Evolutionary conservation across 2,113 vertebrate species (phyloP).

Genomic region (Grus americana): DNA sequence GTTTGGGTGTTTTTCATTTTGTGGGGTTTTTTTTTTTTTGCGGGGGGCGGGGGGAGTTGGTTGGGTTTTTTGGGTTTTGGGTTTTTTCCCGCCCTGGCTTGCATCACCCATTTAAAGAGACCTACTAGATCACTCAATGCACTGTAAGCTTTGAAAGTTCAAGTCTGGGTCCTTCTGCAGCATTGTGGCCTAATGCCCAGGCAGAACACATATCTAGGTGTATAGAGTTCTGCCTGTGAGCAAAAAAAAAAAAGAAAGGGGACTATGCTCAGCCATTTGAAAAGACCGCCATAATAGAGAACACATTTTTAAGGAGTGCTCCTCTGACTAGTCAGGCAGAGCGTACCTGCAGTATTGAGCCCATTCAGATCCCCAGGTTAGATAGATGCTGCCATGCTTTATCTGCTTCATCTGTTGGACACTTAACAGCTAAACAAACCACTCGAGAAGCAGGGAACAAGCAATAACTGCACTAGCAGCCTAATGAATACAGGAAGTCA

Average conservation of each 20-base stretch:
- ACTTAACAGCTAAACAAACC: neutral
- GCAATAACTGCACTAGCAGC: neutral
- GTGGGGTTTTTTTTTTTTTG: neutral
- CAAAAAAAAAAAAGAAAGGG: neutral
- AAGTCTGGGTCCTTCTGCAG: neutral
- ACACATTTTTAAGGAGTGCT: fast-evolving
- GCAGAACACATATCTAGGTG: neutral
- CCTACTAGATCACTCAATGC: neutral
- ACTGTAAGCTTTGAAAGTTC: neutral
- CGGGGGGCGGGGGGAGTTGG: neutral
- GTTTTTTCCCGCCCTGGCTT: neutral
- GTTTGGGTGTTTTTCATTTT: neutral
- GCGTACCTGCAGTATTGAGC: neutral
- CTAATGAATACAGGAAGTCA: neutral
- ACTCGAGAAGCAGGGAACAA: neutral
- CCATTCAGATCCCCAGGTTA: neutral
- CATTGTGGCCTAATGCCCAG: neutral
- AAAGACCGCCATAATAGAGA: neutral
- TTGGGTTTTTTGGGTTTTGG: too few species aligned
- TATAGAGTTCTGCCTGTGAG: neutral
- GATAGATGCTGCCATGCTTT: neutral
- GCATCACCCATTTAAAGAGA: neutral
- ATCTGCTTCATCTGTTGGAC: neutral
- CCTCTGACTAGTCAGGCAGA: neutral
- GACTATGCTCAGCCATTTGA: neutral